Conservation (phyloP, 2,797 vertebrate species). For the Neoniphon sammara region DNA sequence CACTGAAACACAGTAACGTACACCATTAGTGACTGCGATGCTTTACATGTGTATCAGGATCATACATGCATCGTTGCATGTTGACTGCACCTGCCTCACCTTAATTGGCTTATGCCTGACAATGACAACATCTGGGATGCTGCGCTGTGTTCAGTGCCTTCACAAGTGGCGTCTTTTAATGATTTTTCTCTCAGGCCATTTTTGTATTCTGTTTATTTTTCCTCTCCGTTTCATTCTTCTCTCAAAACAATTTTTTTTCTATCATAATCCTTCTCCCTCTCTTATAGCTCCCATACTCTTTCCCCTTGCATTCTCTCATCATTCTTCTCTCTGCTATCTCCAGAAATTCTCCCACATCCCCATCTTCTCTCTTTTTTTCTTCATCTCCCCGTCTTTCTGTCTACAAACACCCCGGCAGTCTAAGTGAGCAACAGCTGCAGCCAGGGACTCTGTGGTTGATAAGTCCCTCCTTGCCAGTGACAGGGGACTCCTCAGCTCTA, state of each 20-base stretch:
- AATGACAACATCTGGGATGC: conserved; percentile 54
- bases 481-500: conserved; percentile 65
- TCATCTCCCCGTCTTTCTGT: conserved; percentile 37
- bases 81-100: conserved; percentile 43
- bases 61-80: conserved; percentile 47
- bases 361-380: conserved; percentile 41
- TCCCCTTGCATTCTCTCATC: conserved; percentile 26
- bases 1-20: conserved; percentile 30
- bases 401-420: conserved; percentile 19
- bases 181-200: conserved; percentile 49
- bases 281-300: conserved; percentile 6
- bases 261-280: conserved; percentile 14
- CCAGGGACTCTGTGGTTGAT: conserved; percentile 74
- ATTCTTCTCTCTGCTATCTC: neutral
- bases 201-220: conserved; percentile 32
- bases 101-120: conserved; percentile 56
- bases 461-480: conserved; percentile 68
- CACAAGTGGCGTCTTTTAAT: conserved; percentile 54
- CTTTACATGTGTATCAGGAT: conserved; percentile 51
- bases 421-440: conserved; percentile 56
- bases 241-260: conserved; percentile 25
- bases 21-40: conserved; percentile 43
- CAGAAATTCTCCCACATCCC: conserved; percentile 32
- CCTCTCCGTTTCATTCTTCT: conserved; percentile 19
- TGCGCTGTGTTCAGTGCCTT: conserved; percentile 36